Conservation (phyloP, 2,888 invertebrate genomes). For the Drosophila nigritarsus region DNA sequence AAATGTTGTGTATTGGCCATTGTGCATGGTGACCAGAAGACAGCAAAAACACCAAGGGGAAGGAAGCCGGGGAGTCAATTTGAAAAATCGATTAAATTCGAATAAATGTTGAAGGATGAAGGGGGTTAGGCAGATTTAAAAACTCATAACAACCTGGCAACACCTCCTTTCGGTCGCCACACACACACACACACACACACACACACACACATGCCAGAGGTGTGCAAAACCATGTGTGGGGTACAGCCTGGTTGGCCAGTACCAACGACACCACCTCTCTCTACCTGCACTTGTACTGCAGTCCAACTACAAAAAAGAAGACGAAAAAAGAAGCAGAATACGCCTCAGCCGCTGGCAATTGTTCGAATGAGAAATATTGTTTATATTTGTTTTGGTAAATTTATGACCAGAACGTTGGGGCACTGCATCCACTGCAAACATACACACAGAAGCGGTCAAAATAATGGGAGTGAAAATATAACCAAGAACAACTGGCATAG, state of each 20-base stretch:
- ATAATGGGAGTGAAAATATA: not conserved
- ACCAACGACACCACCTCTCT: not conserved
- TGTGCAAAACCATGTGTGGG: conserved; percentile 76
- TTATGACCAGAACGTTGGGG: conserved; percentile 58
- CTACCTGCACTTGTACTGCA: conserved; percentile 5
- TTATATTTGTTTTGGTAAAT: conserved; percentile 67
- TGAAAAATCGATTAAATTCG: conserved; percentile 84
- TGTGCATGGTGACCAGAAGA: conserved; percentile 38
- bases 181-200: conserved; percentile 5
- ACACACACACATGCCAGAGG: conserved; percentile 29
- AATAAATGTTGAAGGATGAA: conserved; percentile 81
- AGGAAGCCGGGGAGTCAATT: conserved; percentile 61
- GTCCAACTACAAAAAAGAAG: conserved; percentile 6
- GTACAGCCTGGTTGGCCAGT: conserved; percentile 26
- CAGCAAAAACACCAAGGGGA: not conserved
- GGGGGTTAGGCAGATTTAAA: conserved; percentile 80
- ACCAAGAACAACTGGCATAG: accelerated
- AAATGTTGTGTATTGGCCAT: conserved; percentile 57
- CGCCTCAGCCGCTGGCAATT: conserved; percentile 62
- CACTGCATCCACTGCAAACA: conserved; percentile 6
- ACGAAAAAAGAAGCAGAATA: not conserved
- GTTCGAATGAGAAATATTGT: conserved; percentile 53
- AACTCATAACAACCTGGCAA: conserved; percentile 84
- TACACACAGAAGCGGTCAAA: not conserved
- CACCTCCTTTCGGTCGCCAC: conserved; percentile 75